These are phyloP conservation scores for Leptestheria dahalacensis DNA, from an alignment of 1,140 invertebrate species.

Conservation along the genomic window DNA sequence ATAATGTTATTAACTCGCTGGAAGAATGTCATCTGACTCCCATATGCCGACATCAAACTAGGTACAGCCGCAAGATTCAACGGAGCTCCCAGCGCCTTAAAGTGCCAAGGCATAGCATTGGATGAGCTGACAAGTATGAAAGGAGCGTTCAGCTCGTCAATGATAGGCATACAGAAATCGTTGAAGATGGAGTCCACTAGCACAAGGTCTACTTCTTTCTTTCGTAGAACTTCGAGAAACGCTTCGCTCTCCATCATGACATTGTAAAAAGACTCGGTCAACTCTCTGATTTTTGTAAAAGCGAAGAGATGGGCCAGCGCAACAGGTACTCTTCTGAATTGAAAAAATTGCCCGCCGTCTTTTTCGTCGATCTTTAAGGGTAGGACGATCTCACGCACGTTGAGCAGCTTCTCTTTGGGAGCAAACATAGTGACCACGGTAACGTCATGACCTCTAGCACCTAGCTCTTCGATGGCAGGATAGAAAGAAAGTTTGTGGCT, in stretches of 20 bases:
- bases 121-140: neutral
- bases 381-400: neutral
- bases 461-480: slow-evolving; percentile 43
- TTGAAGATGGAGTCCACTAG: slow-evolving; percentile 1
- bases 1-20: neutral
- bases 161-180: slow-evolving; percentile 1
- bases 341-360: neutral
- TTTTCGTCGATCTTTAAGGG: neutral
- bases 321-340: neutral
- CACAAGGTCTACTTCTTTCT: neutral
- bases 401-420: neutral
- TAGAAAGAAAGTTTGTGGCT: slow-evolving; percentile 53
- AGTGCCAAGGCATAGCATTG: neutral
- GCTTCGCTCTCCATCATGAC: neutral
- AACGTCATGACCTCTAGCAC: slow-evolving; percentile 44
- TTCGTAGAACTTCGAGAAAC: neutral
- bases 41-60: neutral
- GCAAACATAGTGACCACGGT: slow-evolving; percentile 42
- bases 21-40: neutral
- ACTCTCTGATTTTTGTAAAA: neutral
- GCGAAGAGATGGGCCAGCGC: no score
- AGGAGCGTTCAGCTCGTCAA: neutral
- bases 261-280: neutral
- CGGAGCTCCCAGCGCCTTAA: neutral
- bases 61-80: neutral